A percentile compares a stretch with the other conserved stretches of the same genome.
Evolutionary conservation across 2,888 invertebrate species (phyloP).

Genomic region (Periphyllus acericola): DNA sequence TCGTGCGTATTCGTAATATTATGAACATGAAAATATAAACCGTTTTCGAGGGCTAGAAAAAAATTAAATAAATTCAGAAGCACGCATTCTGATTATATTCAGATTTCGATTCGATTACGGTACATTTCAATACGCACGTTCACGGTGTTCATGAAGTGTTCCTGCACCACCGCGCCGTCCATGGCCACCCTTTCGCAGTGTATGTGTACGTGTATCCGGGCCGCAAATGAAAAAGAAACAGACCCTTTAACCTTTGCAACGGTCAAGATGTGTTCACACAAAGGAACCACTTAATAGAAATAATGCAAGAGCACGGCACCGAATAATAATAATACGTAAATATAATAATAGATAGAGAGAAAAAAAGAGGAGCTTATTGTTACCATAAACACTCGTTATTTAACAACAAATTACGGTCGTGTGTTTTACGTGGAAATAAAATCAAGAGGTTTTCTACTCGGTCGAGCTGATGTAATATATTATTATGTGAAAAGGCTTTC

Average conservation of each 20-base stretch:
- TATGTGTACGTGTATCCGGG: neutral
- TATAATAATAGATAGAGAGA: constrained; percentile 34
- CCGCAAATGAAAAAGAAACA: constrained; percentile 47
- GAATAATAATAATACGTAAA: constrained; percentile 47
- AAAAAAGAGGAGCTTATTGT: constrained; percentile 34
- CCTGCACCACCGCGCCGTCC: neutral
- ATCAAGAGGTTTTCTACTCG: neutral
- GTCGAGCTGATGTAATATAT: neutral
- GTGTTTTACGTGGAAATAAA: constrained; percentile 41
- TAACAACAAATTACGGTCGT: constrained; percentile 38
- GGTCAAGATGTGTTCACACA: constrained; percentile 62
- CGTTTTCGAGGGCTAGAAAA: constrained; percentile 1
- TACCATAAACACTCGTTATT: constrained; percentile 53
- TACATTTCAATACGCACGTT: constrained; percentile 34
- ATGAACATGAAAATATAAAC: neutral
- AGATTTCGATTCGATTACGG: constrained; percentile 50
- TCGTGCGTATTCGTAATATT: neutral
- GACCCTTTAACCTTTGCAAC: constrained; percentile 62
- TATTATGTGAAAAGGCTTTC: neutral
- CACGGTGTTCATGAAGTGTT: constrained; percentile 42
- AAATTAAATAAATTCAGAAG: constrained; percentile 43
- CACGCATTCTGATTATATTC: constrained; percentile 41
- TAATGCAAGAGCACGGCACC: constrained; percentile 54
- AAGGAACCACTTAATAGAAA: constrained; percentile 62
- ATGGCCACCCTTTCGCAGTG: constrained; percentile 32